Percentiles rank a stretch among this genome's conserved stretches.
Evolutionary conservation across 2,113 vertebrate genomes (phyloP).

Genomic region (Calypte anna): DNA sequence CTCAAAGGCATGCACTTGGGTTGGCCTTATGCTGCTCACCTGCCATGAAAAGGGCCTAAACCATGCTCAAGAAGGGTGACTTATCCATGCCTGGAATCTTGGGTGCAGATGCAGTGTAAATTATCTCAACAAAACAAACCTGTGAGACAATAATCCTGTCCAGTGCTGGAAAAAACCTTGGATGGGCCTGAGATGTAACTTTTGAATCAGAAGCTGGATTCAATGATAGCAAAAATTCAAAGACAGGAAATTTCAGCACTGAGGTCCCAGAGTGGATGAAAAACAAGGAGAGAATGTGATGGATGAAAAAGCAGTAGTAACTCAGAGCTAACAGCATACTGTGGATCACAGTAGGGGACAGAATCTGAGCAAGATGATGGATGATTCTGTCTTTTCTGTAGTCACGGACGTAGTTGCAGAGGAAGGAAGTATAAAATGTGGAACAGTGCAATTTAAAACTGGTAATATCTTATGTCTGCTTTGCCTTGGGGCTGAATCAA

Average conservation of each 20-base stretch:
- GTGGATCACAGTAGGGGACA: slow-evolving; percentile 24
- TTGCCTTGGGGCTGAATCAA: not conserved
- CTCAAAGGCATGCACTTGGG: not conserved
- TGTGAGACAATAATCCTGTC: not conserved
- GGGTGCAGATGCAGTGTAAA: not conserved
- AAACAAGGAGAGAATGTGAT: slow-evolving; percentile 27
- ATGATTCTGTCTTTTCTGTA: slow-evolving; percentile 42
- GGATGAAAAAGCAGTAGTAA: slow-evolving; percentile 43
- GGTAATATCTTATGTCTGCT: not conserved
- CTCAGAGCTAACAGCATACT: not conserved
- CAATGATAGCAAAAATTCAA: not conserved
- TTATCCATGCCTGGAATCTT: not conserved
- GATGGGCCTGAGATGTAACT: not conserved
- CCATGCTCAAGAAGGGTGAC: not conserved
- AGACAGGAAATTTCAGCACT: slow-evolving; percentile 4
- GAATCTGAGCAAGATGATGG: slow-evolving; percentile 18
- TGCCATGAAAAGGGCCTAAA: not conserved
- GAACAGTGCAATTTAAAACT: not conserved
- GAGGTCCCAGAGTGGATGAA: not conserved
- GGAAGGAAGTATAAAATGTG: slow-evolving; percentile 17
- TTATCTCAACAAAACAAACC: not conserved
- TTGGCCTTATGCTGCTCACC: slow-evolving; percentile 5
- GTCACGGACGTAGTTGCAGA: not conserved
- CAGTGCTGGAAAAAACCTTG: not conserved
- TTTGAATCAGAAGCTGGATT: slow-evolving; percentile 14